Base-by-base conservation (phyloP, 2,888 invertebrate species). In the Charanyca ferruginea region DNA sequence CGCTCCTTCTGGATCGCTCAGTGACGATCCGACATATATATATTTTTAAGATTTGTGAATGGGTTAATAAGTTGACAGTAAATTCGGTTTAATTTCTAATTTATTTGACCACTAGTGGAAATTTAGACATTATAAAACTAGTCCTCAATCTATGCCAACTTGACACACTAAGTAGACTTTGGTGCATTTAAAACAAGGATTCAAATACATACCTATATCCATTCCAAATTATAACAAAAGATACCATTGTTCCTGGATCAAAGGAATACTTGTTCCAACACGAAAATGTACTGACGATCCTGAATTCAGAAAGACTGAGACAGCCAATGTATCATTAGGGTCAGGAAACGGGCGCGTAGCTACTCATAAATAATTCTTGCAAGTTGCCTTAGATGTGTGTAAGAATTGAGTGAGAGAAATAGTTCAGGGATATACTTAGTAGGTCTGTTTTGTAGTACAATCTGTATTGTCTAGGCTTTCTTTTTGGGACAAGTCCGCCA, bases 301-400 rank as follows among this genome's bases (percentile, higher is more conserved):
- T 73, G 77, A 76, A 76, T 48, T 41, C 62, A 28, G 32, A 68
- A 52, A 44, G 47, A 53, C 53, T 62, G 63, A 45, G 51, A 23
- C 28, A 45, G 32, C 68, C 75, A 18, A 67, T 74, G 53, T 73
- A 76, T 76, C 77, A 76, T 73, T 77, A 64, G 38, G 57, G 52
- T 32, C 48, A 35, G 18, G 18, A 41, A 73, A 70, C 52, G 71
- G 58, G 63, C 44, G 77, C 22, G 71, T 58, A n/a, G n/a, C n/a
- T n/a, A 47, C 52, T 70, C 71, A 73, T 77, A 70, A 73, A 73
- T 73, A 76, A 70, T 73, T 73, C 77, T 38, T 57, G 35, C 47
- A 47, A 47, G 47, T 57, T 28, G 55, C 32, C 55, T 70, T 51
- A 16, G 55, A 45, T 66, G 66, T 41, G 22, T 54, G 47, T 59